Evolutionary conservation across 1,140 invertebrate genomes (phyloP), one percentile per base, ranked within the genome.

Genomic region (Drosophila tristis): DNA sequence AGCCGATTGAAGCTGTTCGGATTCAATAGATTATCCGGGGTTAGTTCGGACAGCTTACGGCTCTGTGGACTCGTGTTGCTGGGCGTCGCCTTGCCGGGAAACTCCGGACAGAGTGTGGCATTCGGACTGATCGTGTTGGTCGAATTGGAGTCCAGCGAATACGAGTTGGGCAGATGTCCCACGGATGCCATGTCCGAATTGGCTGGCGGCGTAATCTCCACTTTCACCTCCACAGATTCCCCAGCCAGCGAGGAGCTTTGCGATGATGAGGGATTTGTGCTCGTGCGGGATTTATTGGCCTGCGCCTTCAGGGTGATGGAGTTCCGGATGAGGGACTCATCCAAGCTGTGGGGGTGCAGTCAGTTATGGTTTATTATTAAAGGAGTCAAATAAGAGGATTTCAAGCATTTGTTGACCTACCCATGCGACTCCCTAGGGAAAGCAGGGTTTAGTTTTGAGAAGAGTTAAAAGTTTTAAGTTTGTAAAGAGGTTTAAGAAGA

Each of bases 241-340:
- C 90, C 89, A 2, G 91, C 92, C 55, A 89, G 65, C 29, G 82
- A 92, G 7, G 81, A 92, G 50, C 85, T 93, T 58, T 82, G 92
- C 65, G 92, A 92, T 2, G 90, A 89, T 15, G 91, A 91, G 0
- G 91, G 91, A 66, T 91, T 92, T 31, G 91, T 91, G 73, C 91
- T 92, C 44, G 77, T 89, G 20, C 87, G 80, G 2, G 90, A 92
- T 35, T 91, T 92, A 43, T 91, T 92, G 5, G 91, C 84, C 55
- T 85, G 80, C 6, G 87, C 85, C 51, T 92, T 92, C 20, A 90
- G 51, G 4, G 79, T 86, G 23, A 91, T 90, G 2, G 90, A 92
- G 59, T 91, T 85, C 43, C 79, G 74, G 8, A 93, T 92, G 8
- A 93, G 71, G 0, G 92, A 90, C 74, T 95, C 95, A 65, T 95